Conservation (phyloP, 2,888 invertebrate species). For the Philereme vetulata region DNA sequence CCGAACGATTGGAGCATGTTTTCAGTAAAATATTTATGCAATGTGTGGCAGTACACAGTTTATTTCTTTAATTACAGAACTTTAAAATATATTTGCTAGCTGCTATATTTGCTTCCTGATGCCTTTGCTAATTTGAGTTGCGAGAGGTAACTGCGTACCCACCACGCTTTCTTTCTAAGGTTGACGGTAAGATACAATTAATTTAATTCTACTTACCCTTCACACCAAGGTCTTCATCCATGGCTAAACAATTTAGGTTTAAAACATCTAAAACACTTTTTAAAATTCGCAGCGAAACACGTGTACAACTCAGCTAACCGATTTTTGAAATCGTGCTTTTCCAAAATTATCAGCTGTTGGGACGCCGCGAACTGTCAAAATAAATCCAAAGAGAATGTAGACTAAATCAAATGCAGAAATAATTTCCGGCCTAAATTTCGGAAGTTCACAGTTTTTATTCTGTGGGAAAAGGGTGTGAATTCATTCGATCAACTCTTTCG, state of each 20-base stretch:
- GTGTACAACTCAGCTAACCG: conserved; percentile 52
- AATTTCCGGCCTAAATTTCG: conserved; percentile 41
- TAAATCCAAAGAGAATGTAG: conserved; percentile 45
- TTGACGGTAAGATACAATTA: not conserved
- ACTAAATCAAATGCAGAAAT: conserved; percentile 37
- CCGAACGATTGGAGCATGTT: not conserved
- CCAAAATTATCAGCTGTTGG: conserved; percentile 72
- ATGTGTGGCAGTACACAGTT: not conserved
- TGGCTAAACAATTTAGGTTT: conserved; percentile 36
- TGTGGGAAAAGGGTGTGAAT: no score
- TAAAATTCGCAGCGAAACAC: conserved; percentile 52
- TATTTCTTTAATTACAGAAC: not conserved
- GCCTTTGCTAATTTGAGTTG: not conserved
- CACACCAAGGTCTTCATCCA: conserved; percentile 67
- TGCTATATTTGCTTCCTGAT: no score
- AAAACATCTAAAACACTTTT: conserved; percentile 36
- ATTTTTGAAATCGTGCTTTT: conserved; percentile 58
- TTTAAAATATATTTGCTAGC: not conserved
- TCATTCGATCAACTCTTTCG: no score
- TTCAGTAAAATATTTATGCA: not conserved
- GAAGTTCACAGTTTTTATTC: not conserved
- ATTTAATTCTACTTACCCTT: conserved; percentile 56
- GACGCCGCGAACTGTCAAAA: conserved; percentile 75
- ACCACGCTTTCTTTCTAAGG: conserved; percentile 21
- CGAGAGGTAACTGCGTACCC: conserved; percentile 11